Conservation (phyloP, 2,888 invertebrate species). For the Morpho deidamia region DNA sequence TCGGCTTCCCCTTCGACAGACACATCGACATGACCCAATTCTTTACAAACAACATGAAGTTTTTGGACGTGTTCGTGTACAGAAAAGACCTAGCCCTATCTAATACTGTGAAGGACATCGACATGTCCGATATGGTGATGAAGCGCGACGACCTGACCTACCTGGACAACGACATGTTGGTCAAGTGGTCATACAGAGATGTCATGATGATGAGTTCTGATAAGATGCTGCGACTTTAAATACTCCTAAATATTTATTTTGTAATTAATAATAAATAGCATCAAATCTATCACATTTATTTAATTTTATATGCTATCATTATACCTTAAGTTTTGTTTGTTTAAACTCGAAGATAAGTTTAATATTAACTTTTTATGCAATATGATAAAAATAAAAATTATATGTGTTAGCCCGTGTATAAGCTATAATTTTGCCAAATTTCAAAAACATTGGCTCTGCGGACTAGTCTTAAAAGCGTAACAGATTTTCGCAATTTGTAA, state of each 20-base stretch:
- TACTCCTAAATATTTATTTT: slow-evolving; percentile 4
- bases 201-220: slow-evolving; percentile 61
- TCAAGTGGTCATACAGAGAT: slow-evolving; percentile 56
- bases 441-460: too few relatives aligned
- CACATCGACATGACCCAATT: slow-evolving; percentile 77
- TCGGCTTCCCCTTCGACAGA: slow-evolving; percentile 88
- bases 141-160: slow-evolving; percentile 64
- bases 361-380: too few relatives aligned
- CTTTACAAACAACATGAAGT: slow-evolving; percentile 82
- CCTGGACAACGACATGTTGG: slow-evolving; percentile 57
- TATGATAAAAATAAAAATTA: too few relatives aligned
- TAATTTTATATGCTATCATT: too few relatives aligned
- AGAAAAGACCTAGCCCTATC: slow-evolving; percentile 70
- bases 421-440: too few relatives aligned
- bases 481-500: too few relatives aligned
- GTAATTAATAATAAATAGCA: slow-evolving; percentile 14
- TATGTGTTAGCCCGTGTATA: too few relatives aligned
- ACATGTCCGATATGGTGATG: slow-evolving; percentile 60
- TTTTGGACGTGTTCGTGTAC: slow-evolving; percentile 81
- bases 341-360: too few relatives aligned
- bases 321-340: too few relatives aligned
- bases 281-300: background rate
- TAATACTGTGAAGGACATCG: slow-evolving; percentile 53
- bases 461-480: too few relatives aligned
- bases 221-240: slow-evolving; percentile 54